Percentiles rank a stretch among this genome's conserved stretches.
These are phyloP conservation scores for Epinephelus cyanopodus DNA, from an alignment of 2,113 vertebrate species.

Conservation along the genomic window DNA sequence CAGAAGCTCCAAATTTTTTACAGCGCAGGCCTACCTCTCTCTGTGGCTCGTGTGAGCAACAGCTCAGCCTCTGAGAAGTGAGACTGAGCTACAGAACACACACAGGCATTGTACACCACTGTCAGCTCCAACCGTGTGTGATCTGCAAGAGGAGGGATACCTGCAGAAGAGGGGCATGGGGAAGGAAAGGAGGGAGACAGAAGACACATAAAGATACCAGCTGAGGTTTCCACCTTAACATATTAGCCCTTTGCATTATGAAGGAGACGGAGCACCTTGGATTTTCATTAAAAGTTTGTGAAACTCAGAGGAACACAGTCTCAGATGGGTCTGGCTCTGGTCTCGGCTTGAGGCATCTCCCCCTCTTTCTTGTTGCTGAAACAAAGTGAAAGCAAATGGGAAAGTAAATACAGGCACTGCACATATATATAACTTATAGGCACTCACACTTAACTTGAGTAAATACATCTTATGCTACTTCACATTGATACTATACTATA, in stretches of 20 bases:
- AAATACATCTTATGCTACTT: not conserved
- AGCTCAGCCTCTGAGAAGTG: conserved; percentile 67
- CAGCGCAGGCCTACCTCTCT: conserved; percentile 74
- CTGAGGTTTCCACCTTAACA: not conserved
- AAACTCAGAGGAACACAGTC: conserved; percentile 70
- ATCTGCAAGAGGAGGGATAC: conserved; percentile 72
- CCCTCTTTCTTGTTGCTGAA: conserved; percentile 63
- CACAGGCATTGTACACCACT: conserved; percentile 78
- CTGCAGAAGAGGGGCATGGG: conserved; percentile 51
- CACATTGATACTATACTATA: not conserved
- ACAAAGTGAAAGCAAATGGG: conserved; percentile 16
- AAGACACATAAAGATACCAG: not conserved
- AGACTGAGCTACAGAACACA: conserved; percentile 68
- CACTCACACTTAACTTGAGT: not conserved
- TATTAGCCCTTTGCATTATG: not conserved
- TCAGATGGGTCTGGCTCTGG: conserved; percentile 43
- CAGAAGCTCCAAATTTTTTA: not conserved
- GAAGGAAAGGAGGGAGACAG: not conserved
- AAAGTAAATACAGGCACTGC: not conserved
- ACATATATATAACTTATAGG: not conserved
- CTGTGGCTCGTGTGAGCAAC: conserved; percentile 64
- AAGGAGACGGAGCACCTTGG: conserved; percentile 72
- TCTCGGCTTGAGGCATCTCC: conserved; percentile 20
- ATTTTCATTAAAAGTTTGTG: conserved; percentile 82
- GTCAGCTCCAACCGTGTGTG: conserved; percentile 77